Conservation (phyloP, 2,113 vertebrate species). For the Hypomesus transpacificus region DNA sequence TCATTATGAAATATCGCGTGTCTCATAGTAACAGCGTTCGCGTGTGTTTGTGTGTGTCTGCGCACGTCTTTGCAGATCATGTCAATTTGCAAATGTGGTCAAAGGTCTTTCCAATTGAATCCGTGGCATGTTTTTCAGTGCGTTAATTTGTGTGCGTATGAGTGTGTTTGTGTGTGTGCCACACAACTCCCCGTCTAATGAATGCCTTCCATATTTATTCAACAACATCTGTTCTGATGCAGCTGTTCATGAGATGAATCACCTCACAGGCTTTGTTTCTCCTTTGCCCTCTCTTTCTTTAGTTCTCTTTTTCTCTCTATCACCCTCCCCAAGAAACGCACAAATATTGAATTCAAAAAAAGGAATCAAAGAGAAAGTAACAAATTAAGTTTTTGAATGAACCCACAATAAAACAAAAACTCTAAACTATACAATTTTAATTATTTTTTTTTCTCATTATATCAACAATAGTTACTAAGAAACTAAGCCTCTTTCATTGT, state of each 20-base stretch:
- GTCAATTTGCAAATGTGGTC: constrained; percentile 42
- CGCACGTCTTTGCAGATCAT: not conserved
- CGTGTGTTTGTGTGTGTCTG: not conserved
- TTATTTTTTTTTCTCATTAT: constrained; percentile 27
- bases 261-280: constrained; percentile 28
- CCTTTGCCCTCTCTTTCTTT: constrained; percentile 27
- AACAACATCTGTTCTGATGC: constrained; percentile 50
- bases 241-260: constrained; percentile 43
- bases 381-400: constrained; percentile 55
- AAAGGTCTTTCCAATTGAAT: constrained; percentile 12
- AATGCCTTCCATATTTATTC: constrained; percentile 42
- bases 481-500: constrained; percentile 35
- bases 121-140: not conserved
- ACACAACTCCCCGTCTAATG: constrained; percentile 31
- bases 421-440: constrained; percentile 57
- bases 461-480: constrained; percentile 45
- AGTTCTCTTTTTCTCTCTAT: constrained; percentile 17
- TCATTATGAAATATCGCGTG: not conserved
- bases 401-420: constrained; percentile 42
- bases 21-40: not conserved
- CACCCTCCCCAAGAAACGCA: constrained; percentile 34
- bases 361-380: constrained; percentile 62
- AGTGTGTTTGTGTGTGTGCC: constrained; percentile 17
- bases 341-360: constrained; percentile 46
- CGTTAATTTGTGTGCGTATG: constrained; percentile 10